Conservation (phyloP, 2,797 vertebrate genomes). For the Capromys pilorides region DNA sequence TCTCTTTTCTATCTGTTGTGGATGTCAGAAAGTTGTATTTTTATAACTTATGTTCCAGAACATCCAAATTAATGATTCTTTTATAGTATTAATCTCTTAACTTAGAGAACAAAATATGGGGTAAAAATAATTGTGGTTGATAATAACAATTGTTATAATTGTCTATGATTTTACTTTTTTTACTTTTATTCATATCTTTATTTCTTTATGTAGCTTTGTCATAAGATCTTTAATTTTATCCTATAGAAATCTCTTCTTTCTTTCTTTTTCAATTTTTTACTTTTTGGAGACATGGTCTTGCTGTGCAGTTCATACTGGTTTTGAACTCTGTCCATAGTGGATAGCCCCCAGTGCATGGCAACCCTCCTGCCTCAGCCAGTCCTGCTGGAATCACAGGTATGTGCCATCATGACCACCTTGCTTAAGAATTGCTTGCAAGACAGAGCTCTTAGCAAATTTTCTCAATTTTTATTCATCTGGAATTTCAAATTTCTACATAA, state of each 20-base stretch:
- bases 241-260: neutral
- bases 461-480: neutral
- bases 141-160: neutral
- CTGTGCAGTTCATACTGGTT: neutral
- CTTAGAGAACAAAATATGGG: neutral
- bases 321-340: neutral
- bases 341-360: neutral
- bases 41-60: neutral
- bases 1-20: neutral
- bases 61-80: neutral
- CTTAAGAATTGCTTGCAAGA: neutral
- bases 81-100: neutral
- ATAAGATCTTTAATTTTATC: neutral
- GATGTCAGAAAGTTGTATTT: neutral
- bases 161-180: neutral
- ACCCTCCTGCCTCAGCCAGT: neutral
- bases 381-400: neutral
- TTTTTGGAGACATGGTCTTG: neutral
- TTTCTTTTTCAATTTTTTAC: neutral
- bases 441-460: neutral
- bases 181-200: neutral
- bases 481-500: neutral
- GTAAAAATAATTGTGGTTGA: neutral
- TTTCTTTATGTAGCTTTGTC: neutral
- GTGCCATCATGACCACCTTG: neutral